These are phyloP conservation scores for Abrostola tripartita DNA, from an alignment of 2,888 invertebrate species.

Conservation along the genomic window DNA sequence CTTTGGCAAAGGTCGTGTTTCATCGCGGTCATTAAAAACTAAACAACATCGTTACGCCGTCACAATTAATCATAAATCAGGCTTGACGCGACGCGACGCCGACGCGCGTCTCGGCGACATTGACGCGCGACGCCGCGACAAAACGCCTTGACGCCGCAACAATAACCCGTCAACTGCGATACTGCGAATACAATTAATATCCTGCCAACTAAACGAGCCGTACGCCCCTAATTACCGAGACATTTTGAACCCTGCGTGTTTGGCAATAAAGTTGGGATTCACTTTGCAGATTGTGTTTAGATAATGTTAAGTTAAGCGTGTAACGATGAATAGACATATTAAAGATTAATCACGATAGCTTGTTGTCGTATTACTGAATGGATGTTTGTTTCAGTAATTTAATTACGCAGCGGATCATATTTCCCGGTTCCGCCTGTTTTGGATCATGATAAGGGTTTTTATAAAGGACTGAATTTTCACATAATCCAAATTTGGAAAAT, in stretches of 20 bases:
- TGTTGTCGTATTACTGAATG: slow-evolving; percentile 57
- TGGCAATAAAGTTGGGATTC: slow-evolving; percentile 28
- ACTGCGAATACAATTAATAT: slow-evolving; percentile 68
- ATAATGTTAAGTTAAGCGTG: slow-evolving; percentile 46
- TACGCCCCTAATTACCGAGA: slow-evolving; percentile 34
- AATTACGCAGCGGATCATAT: slow-evolving; percentile 44
- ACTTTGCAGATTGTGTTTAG: slow-evolving; percentile 11
- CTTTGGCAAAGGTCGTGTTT: slow-evolving; percentile 34
- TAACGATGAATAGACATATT: slow-evolving; percentile 58
- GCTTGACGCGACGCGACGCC: slow-evolving; percentile 38
- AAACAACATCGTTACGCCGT: slow-evolving; percentile 52
- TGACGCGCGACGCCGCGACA: slow-evolving; percentile 59
- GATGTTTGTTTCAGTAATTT: slow-evolving; percentile 55
- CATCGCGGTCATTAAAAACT: slow-evolving; percentile 49
- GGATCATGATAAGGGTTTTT: slow-evolving; percentile 11
- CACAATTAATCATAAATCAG: slow-evolving; percentile 56
- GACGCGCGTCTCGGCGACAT: slow-evolving; percentile 38
- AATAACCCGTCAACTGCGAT: slow-evolving; percentile 65
- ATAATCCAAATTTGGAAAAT: background rate
- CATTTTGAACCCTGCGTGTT: slow-evolving; percentile 41
- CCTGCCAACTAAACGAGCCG: slow-evolving; percentile 49
- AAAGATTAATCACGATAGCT: slow-evolving; percentile 63
- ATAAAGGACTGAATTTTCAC: background rate
- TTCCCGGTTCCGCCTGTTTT: slow-evolving; percentile 22
- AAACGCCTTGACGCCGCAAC: slow-evolving; percentile 64